Base-by-base conservation (phyloP, 2,113 vertebrate genomes). In the Cyprinodon variegatus region DNA sequence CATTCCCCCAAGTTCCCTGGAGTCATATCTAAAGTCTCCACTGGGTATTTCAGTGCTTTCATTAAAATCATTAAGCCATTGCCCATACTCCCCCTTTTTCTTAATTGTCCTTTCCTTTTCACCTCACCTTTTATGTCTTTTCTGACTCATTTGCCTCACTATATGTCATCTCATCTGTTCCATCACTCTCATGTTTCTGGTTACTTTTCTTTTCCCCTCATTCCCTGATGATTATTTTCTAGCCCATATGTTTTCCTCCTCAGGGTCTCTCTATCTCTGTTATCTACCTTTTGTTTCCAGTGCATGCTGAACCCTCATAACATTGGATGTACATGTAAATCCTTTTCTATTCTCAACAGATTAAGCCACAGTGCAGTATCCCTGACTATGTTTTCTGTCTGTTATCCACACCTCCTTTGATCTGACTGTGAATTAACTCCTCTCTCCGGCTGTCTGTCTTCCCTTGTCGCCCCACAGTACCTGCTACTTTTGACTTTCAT, bases 61-160 rank as follows among this genome's bases (percentile, higher is more conserved):
- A 93, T 89, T 92, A 88, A 85, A 86, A 78, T 90, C 88, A 89
- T 91, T 91, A 90, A 62, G 61, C 85, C 77, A 72, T 87, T 41
- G 39, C 81, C 68, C 76, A 37, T 86, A 65, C 68, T 77, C 64
- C 63, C 77, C 81, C 64, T 57, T 82, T 76, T 76, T 72, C 77
- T 66, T 68, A 17, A 15, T 77, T 48, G 11, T 43, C 41, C 64
- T 74, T 59, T 48, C 50, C 50, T 68, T 41, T 70, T 15, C 40
- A 39, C 6, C n/a, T 43, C 60, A 57, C 65, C 17, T 38, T 17
- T 70, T 36, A 13, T 29, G 46, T 29, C 37, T 59, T 12, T 68
- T 60, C 61, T 57, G 60, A 61, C 50, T 57, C 50, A 57, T 20
- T n/a, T 14, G 60, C n/a, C 65, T 70, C 64, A 1, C 70, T 77